Conservation (phyloP, 2,113 vertebrate species). For the Chloropsis cyanopogon region DNA sequence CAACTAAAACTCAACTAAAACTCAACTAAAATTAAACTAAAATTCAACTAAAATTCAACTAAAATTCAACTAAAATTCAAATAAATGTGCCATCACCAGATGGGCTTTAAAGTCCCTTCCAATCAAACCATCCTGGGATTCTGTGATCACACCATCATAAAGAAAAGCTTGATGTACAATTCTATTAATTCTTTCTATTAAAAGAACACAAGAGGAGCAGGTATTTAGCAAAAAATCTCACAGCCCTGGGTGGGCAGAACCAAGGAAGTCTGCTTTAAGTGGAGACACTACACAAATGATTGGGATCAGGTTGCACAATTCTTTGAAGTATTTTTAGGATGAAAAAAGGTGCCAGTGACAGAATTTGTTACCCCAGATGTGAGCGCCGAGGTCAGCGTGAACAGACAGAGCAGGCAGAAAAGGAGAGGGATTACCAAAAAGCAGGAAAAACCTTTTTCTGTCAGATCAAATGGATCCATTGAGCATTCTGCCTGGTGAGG, state of each 20-base stretch:
- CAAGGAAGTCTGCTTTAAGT: not conserved
- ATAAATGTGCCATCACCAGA: not conserved
- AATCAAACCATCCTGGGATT: not conserved
- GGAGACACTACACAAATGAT: rapidly evolving
- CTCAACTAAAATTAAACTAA: no score
- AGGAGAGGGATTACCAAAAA: not conserved
- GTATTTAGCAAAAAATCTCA: not conserved
- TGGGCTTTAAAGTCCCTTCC: no score
- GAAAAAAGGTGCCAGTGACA: not conserved
- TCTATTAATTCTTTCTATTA: not conserved
- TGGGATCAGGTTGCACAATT: not conserved
- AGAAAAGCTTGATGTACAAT: no score
- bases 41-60: no score
- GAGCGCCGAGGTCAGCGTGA: rapidly evolving
- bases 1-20: no score
- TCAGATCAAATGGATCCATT: rapidly evolving
- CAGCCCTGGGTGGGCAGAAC: not conserved
- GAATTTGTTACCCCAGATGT: not conserved
- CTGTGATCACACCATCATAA: not conserved
- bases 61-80: no score
- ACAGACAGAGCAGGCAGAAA: not conserved
- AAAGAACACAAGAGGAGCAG: not conserved
- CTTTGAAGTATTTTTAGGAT: not conserved
- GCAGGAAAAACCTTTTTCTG: not conserved
- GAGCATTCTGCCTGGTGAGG: rapidly evolving